Percentiles rank a stretch among this genome's conserved stretches.
phyloP scores from a whole-genome alignment of 2,888 invertebrate species.

The Trichacis sp. region DNA sequence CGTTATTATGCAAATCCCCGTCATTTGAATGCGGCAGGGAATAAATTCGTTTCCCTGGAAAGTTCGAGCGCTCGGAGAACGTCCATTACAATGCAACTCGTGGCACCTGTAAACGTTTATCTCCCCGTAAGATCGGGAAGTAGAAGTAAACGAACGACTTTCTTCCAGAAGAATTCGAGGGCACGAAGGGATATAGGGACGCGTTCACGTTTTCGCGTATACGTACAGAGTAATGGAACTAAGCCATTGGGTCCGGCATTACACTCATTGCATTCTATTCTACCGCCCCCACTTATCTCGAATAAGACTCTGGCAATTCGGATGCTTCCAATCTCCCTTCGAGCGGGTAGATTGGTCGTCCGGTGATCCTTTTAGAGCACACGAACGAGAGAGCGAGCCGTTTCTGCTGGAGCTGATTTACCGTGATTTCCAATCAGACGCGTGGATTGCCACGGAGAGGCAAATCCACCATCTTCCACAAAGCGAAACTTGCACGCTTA shows the following conservation, averaged over 20 bases:
- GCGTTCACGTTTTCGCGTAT: conserved; percentile 15
- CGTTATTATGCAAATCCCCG: no score
- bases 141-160: conserved; percentile 21
- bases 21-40: no score
- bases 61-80: no score
- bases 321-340: conserved; percentile 40
- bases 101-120: conserved; percentile 25
- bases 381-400: conserved; percentile 28
- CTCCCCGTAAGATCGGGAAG: conserved; percentile 20
- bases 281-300: conserved; percentile 39
- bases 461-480: conserved; percentile 29
- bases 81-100: conserved; percentile 1
- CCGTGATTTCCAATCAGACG: conserved; percentile 39
- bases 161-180: conserved; percentile 21
- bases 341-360: conserved; percentile 38
- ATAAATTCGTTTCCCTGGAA: no score
- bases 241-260: conserved; percentile 32
- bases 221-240: conserved; percentile 25
- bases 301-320: conserved; percentile 38
- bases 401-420: conserved; percentile 37
- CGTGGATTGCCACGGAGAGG: conserved; percentile 34
- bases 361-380: conserved; percentile 27
- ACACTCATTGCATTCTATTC: conserved; percentile 39
- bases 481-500: conserved; percentile 15
- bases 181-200: conserved; percentile 11